Base-by-base conservation (phyloP, 2,113 vertebrate species). In the Limnothrissa miodon region DNA sequence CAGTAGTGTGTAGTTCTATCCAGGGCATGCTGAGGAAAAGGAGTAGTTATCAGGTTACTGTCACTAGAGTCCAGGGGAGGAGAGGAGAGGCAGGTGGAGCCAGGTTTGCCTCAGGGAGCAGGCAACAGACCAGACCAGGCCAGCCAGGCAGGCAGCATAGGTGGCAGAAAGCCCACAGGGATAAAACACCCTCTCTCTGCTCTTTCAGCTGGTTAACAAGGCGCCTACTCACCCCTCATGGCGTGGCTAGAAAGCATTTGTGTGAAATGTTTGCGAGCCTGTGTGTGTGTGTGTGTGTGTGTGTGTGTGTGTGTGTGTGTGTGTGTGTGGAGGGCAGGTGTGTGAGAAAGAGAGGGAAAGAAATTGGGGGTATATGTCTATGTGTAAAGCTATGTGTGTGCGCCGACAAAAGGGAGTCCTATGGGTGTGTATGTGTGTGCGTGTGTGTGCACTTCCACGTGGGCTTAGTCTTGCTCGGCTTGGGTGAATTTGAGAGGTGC, bases 401-500 rank as follows among this genome's bases (percentile, higher is more conserved):
- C 46, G 42, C 6, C 42, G 2, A 42, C 42, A 42, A 2, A 42
- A 42, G 42, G 42, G 42, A 4, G 42, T 42, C 2, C 6, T 42
- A 42, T 42, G 42, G n/a, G n/a, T 78, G 33, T 51, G 39, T 82
- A 39, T 80, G 21, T 59, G 53, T 45, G 25, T 53, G 70, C 51
- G 33, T 80, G 17, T 48, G 44, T 66, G 78, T 81, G 25, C 29
- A 29, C 62, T 33, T 70, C 62, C 62, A 36, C 33, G 15, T 78
- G 79, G 83, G 78, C 78, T 78, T 25, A 45, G 70, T 83, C 46
- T 81, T 45, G 80, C 84, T 84, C 81, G 79, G 83, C 82, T 82
- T 78, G 53, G 53, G 53, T 82, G 80, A 87, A 87, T 85, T 83
- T 59, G 82, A 17, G 29, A 88, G 53, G 81, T 59, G 81, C 78